Evolutionary conservation across 2,888 invertebrate genomes (phyloP).

Genomic region (Macrosoma leucophasiata): DNA sequence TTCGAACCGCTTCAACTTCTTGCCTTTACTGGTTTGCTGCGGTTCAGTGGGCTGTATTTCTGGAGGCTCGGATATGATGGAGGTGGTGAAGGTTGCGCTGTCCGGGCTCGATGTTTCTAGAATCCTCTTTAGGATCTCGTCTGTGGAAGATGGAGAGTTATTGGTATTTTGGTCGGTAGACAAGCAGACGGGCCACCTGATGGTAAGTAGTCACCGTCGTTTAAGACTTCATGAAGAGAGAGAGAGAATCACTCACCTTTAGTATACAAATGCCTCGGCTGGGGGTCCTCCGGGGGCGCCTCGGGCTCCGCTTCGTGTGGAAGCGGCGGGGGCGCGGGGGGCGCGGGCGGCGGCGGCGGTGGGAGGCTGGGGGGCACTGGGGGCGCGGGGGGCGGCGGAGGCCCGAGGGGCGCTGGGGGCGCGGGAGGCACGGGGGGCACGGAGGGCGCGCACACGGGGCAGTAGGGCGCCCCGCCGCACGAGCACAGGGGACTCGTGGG

Average conservation of each 20-base stretch:
- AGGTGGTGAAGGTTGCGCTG: constrained; percentile 31
- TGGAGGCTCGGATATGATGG: constrained; percentile 31
- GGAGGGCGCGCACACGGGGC: constrained; percentile 35
- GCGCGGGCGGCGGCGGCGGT: constrained; percentile 6
- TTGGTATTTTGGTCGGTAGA: too few relatives aligned
- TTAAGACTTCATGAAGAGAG: too few relatives aligned
- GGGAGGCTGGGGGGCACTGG: constrained; percentile 12
- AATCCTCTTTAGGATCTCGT: too few relatives aligned
- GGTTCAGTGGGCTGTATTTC: constrained; percentile 7
- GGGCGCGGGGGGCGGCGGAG: constrained; percentile 19
- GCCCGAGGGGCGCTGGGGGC: constrained; percentile 4
- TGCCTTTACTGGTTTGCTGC: constrained; percentile 26
- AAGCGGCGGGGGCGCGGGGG: constrained; percentile 15
- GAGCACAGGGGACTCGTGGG: constrained; percentile 20
- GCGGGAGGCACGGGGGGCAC: constrained; percentile 14
- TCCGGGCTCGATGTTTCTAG: too few relatives aligned
- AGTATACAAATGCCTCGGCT: too few relatives aligned
- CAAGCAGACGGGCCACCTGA: too few relatives aligned
- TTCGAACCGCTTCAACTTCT: constrained; percentile 55
- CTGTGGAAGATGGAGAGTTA: too few relatives aligned
- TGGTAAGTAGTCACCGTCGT: too few relatives aligned
- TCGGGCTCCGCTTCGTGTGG: neutral
- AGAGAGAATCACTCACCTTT: too few relatives aligned
- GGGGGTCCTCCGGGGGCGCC: neutral
- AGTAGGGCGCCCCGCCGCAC: constrained; percentile 32